Evolutionary conservation across 2,797 vertebrate species (phyloP).

Genomic region (Myiotriccus ornatus): DNA sequence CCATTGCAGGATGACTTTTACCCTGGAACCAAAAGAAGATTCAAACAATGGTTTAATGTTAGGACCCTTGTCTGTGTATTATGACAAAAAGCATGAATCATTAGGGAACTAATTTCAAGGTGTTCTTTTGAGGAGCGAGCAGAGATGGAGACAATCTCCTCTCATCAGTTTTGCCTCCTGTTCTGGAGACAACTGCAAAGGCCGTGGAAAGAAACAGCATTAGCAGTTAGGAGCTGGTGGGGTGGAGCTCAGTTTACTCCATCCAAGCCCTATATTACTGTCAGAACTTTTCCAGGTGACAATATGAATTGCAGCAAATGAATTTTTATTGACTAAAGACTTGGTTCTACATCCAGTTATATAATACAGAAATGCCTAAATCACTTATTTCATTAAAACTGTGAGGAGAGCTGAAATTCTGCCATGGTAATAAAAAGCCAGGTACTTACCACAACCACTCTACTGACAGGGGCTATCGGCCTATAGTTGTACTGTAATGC

Average conservation of each 20-base stretch:
- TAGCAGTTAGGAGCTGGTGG: not conserved
- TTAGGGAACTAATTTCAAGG: not conserved
- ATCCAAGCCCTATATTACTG: not conserved
- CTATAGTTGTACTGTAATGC: not conserved
- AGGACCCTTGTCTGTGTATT: not conserved
- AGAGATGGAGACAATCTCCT: not conserved
- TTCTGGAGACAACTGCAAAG: not conserved
- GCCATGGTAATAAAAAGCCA: not conserved
- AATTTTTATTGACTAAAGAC: not conserved
- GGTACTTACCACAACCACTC: not conserved
- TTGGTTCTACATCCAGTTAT: not conserved
- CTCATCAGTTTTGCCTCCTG: not conserved
- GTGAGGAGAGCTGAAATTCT: not conserved
- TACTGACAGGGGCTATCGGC: not conserved
- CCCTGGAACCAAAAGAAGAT: not conserved
- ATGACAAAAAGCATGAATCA: not conserved
- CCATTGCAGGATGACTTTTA: not conserved
- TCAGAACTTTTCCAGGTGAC: not conserved
- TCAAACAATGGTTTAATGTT: not conserved
- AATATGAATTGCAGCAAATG: not conserved
- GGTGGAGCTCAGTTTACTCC: not conserved
- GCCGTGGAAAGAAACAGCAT: not conserved
- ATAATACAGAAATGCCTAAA: not conserved
- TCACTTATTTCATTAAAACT: not conserved
- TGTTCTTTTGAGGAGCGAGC: not conserved